Evolutionary conservation across 2,113 vertebrate species (phyloP), one percentile per base, ranked within the genome.

Genomic region (Laticauda colubrina): DNA sequence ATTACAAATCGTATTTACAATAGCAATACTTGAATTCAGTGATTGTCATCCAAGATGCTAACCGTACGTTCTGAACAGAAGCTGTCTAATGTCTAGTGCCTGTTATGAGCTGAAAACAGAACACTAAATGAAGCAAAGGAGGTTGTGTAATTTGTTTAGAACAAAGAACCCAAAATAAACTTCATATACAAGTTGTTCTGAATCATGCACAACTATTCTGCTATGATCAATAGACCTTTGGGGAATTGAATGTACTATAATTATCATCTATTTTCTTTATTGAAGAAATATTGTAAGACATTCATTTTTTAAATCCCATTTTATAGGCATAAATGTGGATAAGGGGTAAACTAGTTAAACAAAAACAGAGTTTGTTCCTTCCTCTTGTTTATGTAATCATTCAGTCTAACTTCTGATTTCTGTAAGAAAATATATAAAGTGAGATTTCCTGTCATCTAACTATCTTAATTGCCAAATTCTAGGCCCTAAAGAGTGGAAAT

Each of bases 1-100:
- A 90, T 92, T 96, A 96, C 94, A 95, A n/a, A 59, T 95, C 95
- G 91, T 94, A 55, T 87, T 89, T 96, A 53, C 51, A 53, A 12
- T 53, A 85, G 43, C 56, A 86, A 54, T 61, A 81, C 26, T 53
- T 86, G 45, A 24, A 29, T 56, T 64, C n/a, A 26, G 5, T 86
- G 21, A 2, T 39, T 64, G 14, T 23, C 26, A 53, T 93, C 10
- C 29, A 26, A 64, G 29, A 92, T 3, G 29, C 29, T 21, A 85
- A 21, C 43, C 34, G 57, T 90, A 45, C 0, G 29, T 61, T 90
- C 55, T 86, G 69, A 53, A 34, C 75, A 86, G 59, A 15, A 29
- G 23, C 14, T 51, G 15, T 69, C 57, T 69, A 26, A 18, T 20
- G 39, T 69, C 57, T 69, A 26, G 18, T 20, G 39, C 15, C 14